Percentiles rank a stretch among this genome's conserved stretches.
Conservation (phyloP, 2,797 vertebrate genomes). For the Craterocephalus amniculus region DNA sequence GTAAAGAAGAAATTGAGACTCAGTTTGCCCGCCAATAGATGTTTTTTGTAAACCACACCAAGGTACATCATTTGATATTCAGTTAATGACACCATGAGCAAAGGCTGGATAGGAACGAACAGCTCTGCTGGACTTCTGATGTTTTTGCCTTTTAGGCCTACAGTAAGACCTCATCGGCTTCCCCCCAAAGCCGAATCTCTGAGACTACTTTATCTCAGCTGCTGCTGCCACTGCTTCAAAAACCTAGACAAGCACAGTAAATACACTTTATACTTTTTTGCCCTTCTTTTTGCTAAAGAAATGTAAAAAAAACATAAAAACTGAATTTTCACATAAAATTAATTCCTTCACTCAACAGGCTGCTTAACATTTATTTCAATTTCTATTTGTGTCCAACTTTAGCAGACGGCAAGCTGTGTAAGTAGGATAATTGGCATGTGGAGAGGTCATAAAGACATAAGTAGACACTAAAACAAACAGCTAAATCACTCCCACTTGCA, state of each 20-base stretch:
- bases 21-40: background rate
- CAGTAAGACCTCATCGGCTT: background rate
- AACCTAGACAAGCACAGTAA: background rate
- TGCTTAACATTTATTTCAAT: slow-evolving; percentile 23
- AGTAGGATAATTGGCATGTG: slow-evolving; percentile 57
- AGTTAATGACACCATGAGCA: background rate
- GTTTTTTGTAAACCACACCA: background rate
- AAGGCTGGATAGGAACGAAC: background rate
- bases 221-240: background rate
- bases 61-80: background rate
- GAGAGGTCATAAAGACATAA: slow-evolving; percentile 34
- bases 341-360: slow-evolving; percentile 1
- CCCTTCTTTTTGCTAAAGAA: background rate
- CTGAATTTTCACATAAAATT: slow-evolving; percentile 19
- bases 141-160: background rate
- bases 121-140: background rate
- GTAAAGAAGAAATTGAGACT: slow-evolving; percentile 1
- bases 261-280: background rate
- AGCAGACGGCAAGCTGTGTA: slow-evolving; percentile 40
- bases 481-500: slow-evolving; percentile 43
- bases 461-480: slow-evolving; percentile 40
- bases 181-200: background rate
- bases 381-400: slow-evolving; percentile 34
- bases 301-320: slow-evolving; percentile 6
- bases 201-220: background rate